Percentiles rank a stretch among this genome's conserved stretches.
phyloP scores from a whole-genome alignment of 2,888 invertebrate genomes.

The Drosophila macrospina region DNA sequence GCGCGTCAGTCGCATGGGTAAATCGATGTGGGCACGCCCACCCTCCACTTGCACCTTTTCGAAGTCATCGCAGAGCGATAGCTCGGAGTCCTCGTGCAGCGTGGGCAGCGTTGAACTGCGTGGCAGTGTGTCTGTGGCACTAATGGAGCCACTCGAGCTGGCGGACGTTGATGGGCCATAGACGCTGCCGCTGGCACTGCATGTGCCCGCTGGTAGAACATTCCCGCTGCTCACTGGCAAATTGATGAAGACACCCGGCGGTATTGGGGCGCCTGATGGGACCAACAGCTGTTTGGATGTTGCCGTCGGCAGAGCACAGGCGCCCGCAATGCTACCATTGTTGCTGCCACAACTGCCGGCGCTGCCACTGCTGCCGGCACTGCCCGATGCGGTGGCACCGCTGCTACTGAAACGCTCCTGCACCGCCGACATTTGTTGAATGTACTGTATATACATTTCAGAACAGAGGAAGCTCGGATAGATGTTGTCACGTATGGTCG shows the following conservation, averaged over 20 bases:
- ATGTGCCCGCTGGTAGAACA: slow-evolving; percentile 76
- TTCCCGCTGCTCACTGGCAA: slow-evolving; percentile 65
- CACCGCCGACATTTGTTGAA: slow-evolving; percentile 88
- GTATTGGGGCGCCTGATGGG: slow-evolving; percentile 19
- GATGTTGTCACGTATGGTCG: slow-evolving; percentile 93
- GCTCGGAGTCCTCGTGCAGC: slow-evolving; percentile 94
- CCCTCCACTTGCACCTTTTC: slow-evolving; percentile 82
- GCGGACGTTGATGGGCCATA: slow-evolving; percentile 85
- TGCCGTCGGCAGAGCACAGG: slow-evolving; percentile 62
- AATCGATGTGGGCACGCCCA: slow-evolving; percentile 83
- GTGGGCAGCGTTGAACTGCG: slow-evolving; percentile 90
- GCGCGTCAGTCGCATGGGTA: slow-evolving; percentile 90
- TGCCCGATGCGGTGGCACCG: slow-evolving; percentile 73
- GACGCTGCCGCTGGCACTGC: slow-evolving; percentile 84
- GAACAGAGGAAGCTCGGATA: slow-evolving; percentile 97
- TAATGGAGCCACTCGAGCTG: slow-evolving; percentile 85
- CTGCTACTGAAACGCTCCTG: slow-evolving; percentile 86
- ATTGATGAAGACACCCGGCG: slow-evolving; percentile 78
- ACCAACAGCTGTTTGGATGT: slow-evolving; percentile 56
- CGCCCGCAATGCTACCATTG: slow-evolving; percentile 60
- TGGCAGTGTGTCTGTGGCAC: slow-evolving; percentile 86
- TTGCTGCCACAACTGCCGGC: slow-evolving; percentile 77
- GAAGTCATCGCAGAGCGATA: slow-evolving; percentile 86
- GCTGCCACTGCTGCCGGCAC: slow-evolving; percentile 73
- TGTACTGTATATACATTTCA: slow-evolving; percentile 95